Evolutionary conservation across 2,888 invertebrate genomes (phyloP).

Genomic region (Nudaria mundana): DNA sequence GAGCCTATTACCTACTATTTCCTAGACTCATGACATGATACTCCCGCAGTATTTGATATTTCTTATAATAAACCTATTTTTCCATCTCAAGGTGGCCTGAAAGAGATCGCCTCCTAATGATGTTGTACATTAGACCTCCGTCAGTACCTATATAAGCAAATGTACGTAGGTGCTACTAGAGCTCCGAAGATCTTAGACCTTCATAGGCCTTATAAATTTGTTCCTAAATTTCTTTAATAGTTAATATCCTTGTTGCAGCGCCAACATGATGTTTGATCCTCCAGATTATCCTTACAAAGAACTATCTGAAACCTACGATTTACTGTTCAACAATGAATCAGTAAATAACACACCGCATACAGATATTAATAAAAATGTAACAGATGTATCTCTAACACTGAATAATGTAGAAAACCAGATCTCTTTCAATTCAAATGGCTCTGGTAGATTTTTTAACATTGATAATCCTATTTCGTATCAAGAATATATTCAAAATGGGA

Average conservation of each 20-base stretch:
- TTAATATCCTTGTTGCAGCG: conserved; percentile 25
- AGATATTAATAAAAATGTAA: conserved; percentile 17
- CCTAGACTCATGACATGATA: too few relatives aligned
- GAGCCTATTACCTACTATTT: too few relatives aligned
- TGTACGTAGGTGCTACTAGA: too few relatives aligned
- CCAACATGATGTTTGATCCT: conserved; percentile 71
- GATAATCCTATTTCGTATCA: conserved; percentile 41
- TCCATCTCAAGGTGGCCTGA: too few relatives aligned
- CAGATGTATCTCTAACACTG: conserved; percentile 21
- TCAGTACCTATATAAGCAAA: too few relatives aligned
- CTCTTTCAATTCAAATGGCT: conserved; percentile 54
- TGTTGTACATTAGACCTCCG: too few relatives aligned
- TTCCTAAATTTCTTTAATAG: too few relatives aligned
- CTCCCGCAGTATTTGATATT: too few relatives aligned
- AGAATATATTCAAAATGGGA: conserved; percentile 21
- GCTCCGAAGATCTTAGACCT: too few relatives aligned
- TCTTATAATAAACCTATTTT: too few relatives aligned
- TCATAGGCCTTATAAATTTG: too few relatives aligned
- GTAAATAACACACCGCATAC: conserved; percentile 21
- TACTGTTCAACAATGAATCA: conserved; percentile 50
- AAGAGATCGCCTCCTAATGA: too few relatives aligned
- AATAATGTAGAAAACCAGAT: conserved; percentile 50
- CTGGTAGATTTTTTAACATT: conserved; percentile 54
- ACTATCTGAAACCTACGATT: conserved; percentile 59
- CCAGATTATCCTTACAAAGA: conserved; percentile 73